These are phyloP conservation scores for Acropternis orthonyx DNA, from an alignment of 2,797 vertebrate genomes.

Conservation along the genomic window DNA sequence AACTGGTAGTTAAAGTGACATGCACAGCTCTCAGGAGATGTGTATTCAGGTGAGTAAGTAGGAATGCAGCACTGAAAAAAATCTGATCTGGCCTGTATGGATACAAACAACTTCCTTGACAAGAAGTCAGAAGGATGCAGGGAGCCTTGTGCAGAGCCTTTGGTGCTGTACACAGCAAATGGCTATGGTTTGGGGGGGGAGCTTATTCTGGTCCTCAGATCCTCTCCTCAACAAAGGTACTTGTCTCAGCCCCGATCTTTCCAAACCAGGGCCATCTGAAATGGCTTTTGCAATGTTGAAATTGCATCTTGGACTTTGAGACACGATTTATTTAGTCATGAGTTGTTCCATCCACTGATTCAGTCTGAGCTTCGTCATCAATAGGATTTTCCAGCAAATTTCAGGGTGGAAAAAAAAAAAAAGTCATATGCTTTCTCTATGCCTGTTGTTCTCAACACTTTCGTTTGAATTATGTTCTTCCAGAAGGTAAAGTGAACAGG, in stretches of 20 bases:
- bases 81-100: background rate
- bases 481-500: background rate
- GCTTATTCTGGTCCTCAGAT: background rate
- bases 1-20: background rate
- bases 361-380: slow-evolving; percentile 31
- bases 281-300: background rate
- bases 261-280: background rate
- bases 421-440: background rate
- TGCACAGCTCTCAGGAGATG: background rate
- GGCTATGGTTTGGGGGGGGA: background rate
- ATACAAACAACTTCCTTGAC: background rate
- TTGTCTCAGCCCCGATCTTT: background rate
- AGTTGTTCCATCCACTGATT: background rate
- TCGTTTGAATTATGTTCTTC: background rate
- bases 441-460: background rate
- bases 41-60: background rate
- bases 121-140: background rate
- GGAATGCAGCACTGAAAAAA: background rate
- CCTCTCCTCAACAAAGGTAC: background rate
- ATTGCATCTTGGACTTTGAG: background rate
- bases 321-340: background rate
- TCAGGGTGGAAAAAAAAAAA: accelerated
- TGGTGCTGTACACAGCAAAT: background rate
- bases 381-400: background rate
- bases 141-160: background rate